Evolutionary conservation across 2,113 vertebrate genomes (phyloP).

Genomic region (Eudyptes chrysolophus): DNA sequence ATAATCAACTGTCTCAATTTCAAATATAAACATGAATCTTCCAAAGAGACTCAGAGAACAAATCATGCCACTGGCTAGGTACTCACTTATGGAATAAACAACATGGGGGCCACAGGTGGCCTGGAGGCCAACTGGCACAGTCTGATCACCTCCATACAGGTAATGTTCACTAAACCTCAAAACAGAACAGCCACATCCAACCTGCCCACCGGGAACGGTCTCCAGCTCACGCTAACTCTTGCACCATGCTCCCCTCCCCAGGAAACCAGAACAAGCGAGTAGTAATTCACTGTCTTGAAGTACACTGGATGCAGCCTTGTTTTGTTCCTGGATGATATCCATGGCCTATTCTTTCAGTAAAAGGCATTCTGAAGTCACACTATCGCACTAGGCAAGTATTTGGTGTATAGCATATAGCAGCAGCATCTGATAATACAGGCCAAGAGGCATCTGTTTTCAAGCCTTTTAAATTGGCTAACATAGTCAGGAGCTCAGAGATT

Average conservation of each 20-base stretch:
- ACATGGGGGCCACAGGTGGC: accelerated
- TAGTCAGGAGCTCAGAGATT: background rate
- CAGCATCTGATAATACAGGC: background rate
- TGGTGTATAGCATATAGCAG: background rate
- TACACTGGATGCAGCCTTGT: background rate
- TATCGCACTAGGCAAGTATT: background rate
- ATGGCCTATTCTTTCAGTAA: background rate
- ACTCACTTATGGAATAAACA: background rate
- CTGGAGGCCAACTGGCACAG: background rate
- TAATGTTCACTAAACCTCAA: background rate
- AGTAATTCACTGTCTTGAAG: background rate
- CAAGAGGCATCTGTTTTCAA: background rate
- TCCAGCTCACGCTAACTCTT: background rate
- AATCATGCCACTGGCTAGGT: background rate
- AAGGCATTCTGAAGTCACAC: background rate
- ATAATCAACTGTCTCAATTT: background rate
- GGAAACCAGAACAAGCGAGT: background rate
- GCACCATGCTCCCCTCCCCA: background rate
- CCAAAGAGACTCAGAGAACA: background rate
- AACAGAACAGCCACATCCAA: background rate
- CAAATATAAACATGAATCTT: background rate
- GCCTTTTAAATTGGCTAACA: background rate
- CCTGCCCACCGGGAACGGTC: background rate
- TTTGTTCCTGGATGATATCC: background rate
- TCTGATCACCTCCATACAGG: background rate